Evolutionary conservation across 1,140 invertebrate genomes (phyloP).

Genomic region (Cotesia glomerata): DNA sequence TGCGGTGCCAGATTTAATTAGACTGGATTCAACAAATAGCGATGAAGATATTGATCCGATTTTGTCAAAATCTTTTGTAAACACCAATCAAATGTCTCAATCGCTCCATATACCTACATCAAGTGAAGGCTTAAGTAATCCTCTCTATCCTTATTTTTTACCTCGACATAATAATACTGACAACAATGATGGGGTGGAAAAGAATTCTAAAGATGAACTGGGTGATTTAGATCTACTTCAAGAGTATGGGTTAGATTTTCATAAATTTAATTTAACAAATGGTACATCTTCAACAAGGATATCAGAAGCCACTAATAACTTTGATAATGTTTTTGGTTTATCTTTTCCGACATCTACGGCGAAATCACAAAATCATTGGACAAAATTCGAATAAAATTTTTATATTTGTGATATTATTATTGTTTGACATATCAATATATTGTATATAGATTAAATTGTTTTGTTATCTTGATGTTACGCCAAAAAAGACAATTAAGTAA

Average conservation of each 20-base stretch:
- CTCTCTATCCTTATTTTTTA: conserved; percentile 67
- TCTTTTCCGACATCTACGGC: conserved; percentile 45
- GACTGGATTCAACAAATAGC: conserved; percentile 66
- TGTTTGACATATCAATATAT: conserved; percentile 28
- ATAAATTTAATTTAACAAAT: conserved; percentile 57
- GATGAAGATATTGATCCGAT: conserved; percentile 71
- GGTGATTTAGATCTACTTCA: conserved; percentile 65
- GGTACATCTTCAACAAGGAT: conserved; percentile 41
- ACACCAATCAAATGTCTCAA: conserved; percentile 57
- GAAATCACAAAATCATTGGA: conserved; percentile 61
- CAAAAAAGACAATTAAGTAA: not conserved
- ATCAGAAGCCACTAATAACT: conserved; percentile 47
- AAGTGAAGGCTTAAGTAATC: conserved; percentile 65
- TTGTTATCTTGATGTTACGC: not conserved
- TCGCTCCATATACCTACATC: conserved; percentile 58
- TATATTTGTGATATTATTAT: not conserved
- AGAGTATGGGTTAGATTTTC: conserved; percentile 66
- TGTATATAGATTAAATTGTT: conserved; percentile 7
- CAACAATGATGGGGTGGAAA: conserved; percentile 24
- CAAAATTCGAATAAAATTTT: conserved; percentile 56
- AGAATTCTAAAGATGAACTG: conserved; percentile 44
- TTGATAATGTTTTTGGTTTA: conserved; percentile 51
- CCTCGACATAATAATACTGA: conserved; percentile 53
- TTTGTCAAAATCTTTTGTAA: conserved; percentile 55
- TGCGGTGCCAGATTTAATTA: conserved; percentile 67